Evolutionary conservation across 2,797 vertebrate genomes (phyloP), one percentile per base, ranked within the genome.

Genomic region (Chrosomus eos): DNA sequence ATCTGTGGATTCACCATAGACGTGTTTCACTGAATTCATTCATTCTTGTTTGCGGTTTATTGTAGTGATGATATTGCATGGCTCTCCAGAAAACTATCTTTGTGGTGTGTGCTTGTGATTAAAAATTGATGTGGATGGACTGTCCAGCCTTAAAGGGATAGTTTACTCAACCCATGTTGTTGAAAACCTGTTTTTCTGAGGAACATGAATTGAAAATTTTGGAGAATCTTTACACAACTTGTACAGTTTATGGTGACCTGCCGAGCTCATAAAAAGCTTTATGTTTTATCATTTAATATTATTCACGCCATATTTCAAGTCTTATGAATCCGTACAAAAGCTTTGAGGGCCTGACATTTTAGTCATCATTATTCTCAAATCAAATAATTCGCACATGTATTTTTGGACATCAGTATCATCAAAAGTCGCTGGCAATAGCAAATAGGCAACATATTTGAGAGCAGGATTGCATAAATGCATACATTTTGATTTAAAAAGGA

Each of bases 21-120:
- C n/a, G 26, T 70, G 40, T 14, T 36, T 78, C 1, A 7, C 62
- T 26, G 67, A 62, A 51, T 51, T 60, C 45, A 60, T 62, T 21
- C 53, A 21, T 53, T 70, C 18, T 55, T 45, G 64, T 77, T 58
- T 79, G 31, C 2, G 23, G 55, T 66, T 33, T 71, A 64, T 40
- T 79, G 80, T 86, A n/a, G 5, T 71, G 48, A 82, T n/a, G 43
- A 82, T 86, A 86, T 8, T 86, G 85, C 85, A 86, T 79, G 81
- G 64, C 33, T 79, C 21, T 70, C 64, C 36, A 53, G 55, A 70
- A 77, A 77, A 26, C 14, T 6, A 18, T 66, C 68, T 79, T 36
- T 77, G 48, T 86, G 51, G 53, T 79, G 53, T 77, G 72, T 77
- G 19, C 51, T 84, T 58, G 64, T 84, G 62, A 58, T 84, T 43